Evolutionary conservation across 2,888 invertebrate genomes (phyloP).

Genomic region (Zygaena filipendulae): DNA sequence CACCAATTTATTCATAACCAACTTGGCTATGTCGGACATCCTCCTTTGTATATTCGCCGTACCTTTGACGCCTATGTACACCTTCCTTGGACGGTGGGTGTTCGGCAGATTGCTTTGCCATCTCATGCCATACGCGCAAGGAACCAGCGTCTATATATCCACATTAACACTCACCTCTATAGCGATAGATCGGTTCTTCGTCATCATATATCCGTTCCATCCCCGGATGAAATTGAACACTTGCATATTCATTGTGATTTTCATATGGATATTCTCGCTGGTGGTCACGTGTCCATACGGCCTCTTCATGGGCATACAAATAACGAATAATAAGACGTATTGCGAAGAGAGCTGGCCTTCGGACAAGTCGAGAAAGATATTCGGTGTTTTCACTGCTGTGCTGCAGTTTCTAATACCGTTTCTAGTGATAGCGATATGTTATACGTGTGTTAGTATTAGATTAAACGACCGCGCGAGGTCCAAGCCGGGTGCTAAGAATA

Average conservation of each 20-base stretch:
- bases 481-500: constrained; percentile 79
- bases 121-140: constrained; percentile 87
- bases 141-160: constrained; percentile 89
- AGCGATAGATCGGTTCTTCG: constrained; percentile 92
- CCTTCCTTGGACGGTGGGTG: constrained; percentile 85
- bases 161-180: constrained; percentile 91
- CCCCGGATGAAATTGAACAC: constrained; percentile 83
- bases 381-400: constrained; percentile 81
- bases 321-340: constrained; percentile 32
- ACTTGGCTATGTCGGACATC: constrained; percentile 89
- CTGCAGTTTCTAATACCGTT: constrained; percentile 91
- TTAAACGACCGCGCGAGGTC: constrained; percentile 78
- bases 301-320: constrained; percentile 75
- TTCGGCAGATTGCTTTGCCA: constrained; percentile 87
- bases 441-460: constrained; percentile 82
- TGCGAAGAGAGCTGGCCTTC: constrained; percentile 86
- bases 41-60: constrained; percentile 87
- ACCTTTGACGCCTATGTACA: constrained; percentile 90
- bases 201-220: constrained; percentile 88
- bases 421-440: constrained; percentile 87
- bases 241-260: constrained; percentile 79
- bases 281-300: constrained; percentile 87
- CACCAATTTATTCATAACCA: constrained; percentile 92
- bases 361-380: constrained; percentile 75
- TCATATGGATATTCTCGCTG: constrained; percentile 85